Base-by-base conservation (phyloP, 1,140 invertebrate genomes). In the Heliconius himera region DNA sequence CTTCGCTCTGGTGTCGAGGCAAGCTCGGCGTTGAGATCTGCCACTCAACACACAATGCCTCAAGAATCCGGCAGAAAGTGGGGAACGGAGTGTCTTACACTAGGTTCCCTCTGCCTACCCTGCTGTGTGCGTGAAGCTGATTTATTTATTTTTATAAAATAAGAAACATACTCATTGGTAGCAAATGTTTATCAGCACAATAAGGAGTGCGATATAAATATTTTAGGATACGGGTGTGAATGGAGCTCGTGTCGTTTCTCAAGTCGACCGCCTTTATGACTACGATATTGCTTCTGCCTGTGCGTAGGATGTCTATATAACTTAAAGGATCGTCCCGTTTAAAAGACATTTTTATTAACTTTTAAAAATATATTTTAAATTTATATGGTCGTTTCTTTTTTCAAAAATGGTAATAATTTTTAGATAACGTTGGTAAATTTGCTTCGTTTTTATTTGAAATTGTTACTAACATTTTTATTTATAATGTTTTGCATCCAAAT, bases 201-300 rank as follows among this genome's bases (percentile, higher is more conserved):
- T 82, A 81, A 73, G 70, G 74, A 76, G 76, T 75, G 38, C 75
- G 56, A 77, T 81, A 86, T 87, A 85, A 90, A 90, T 88, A 87
- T 92, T 92, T 93, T 93, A 91, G 91, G 83, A 88, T 79, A 80
- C 46, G 82, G 81, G 90, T 92, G 91, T 93, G 91, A 93, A 93
- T 91, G 89, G 89, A 84, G 73, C 82, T 74, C 75, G 74, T 78
- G 78, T 83, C 84, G 75, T 75, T 80, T 76, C 78, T 82, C 51
- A 81, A 73, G 81, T 78, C 88, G 83, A 84, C 89, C 84, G 83
- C 75, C 81, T 91, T 91, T 93, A 91, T 89, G 82, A 79, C 87
- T 56, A 82, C 83, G 77, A 89, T 88, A 91, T 89, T 85, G 81
- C 82, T 82, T 78, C 74, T 70, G 60, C 60, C 36, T 18, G 78